A percentile compares a stretch with the other conserved stretches of the same genome.
phyloP scores from a whole-genome alignment of 2,797 vertebrate genomes.

The Scomberomorus guttatus region DNA sequence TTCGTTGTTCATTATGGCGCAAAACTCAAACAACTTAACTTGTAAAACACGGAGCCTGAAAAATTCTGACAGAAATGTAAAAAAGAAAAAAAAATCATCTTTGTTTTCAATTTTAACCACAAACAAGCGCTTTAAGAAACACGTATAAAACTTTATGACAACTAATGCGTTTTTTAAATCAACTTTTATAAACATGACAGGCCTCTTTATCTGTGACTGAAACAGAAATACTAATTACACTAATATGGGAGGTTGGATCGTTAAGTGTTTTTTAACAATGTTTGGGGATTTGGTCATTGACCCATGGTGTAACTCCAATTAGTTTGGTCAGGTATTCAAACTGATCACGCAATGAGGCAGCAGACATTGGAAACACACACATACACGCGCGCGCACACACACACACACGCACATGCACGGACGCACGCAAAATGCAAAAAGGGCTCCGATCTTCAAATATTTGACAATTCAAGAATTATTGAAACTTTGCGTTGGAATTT shows the following conservation, averaged over 20 bases:
- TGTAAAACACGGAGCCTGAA: too few species aligned
- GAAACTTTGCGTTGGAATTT: background rate
- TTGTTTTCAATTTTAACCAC: background rate
- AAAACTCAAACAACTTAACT: background rate
- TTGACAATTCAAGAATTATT: background rate
- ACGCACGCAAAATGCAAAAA: background rate
- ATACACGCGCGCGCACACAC: constrained; percentile 10
- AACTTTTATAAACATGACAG: constrained; percentile 11
- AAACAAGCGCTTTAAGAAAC: background rate
- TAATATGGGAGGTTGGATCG: constrained; percentile 38
- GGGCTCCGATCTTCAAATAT: background rate
- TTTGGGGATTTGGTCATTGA: constrained; percentile 62
- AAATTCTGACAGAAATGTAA: background rate
- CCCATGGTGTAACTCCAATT: constrained; percentile 55
- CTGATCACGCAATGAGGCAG: constrained; percentile 56
- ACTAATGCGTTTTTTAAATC: background rate
- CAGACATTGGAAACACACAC: constrained; percentile 27
- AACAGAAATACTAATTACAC: constrained; percentile 47
- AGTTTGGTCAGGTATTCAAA: constrained; percentile 67
- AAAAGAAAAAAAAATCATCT: fast-evolving
- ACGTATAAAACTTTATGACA: background rate
- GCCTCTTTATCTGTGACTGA: constrained; percentile 10
- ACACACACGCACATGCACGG: background rate
- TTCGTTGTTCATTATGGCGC: background rate
- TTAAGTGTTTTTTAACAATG: constrained; percentile 67